Percentiles rank a stretch among this genome's conserved stretches.
These are phyloP conservation scores for Sycophila sp. DNA, from an alignment of 1,140 invertebrate genomes.

Conservation along the genomic window DNA sequence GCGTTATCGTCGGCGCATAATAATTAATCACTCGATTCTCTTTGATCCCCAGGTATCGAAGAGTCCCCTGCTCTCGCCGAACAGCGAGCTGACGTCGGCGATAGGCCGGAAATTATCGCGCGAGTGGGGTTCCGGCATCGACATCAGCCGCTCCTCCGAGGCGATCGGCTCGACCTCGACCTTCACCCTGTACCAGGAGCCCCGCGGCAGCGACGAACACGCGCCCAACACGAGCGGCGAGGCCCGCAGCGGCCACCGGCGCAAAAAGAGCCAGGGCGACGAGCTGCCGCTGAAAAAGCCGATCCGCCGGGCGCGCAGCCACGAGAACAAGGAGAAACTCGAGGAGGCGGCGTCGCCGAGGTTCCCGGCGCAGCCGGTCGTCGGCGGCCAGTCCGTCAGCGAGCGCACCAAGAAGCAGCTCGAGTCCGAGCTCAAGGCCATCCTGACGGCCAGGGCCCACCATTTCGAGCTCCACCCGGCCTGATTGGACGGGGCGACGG, in stretches of 20 bases:
- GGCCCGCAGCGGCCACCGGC: constrained; percentile 29
- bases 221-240: constrained; percentile 32
- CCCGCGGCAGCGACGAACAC: constrained; percentile 18
- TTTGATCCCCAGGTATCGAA: constrained; percentile 49
- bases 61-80: constrained; percentile 60
- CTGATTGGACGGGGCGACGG: constrained; percentile 52
- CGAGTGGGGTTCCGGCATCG: constrained; percentile 62
- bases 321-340: constrained; percentile 57
- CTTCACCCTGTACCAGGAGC: constrained; percentile 50
- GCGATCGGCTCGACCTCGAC: constrained; percentile 53
- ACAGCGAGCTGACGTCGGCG: constrained; percentile 58
- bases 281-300: constrained; percentile 50
- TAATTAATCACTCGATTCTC: too few relatives aligned
- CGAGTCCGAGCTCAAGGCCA: constrained; percentile 64
- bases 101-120: constrained; percentile 60
- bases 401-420: constrained; percentile 47
- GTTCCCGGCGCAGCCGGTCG: constrained; percentile 57
- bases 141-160: constrained; percentile 58
- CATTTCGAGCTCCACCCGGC: constrained; percentile 64
- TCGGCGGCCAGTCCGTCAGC: constrained; percentile 48
- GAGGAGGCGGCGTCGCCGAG: constrained; percentile 54
- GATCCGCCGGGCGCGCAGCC: constrained; percentile 60
- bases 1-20: too few relatives aligned
- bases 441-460: constrained; percentile 63
- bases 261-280: constrained; percentile 51